Evolutionary conservation across 1,140 invertebrate species (phyloP).

Genomic region (Diprion similis): DNA sequence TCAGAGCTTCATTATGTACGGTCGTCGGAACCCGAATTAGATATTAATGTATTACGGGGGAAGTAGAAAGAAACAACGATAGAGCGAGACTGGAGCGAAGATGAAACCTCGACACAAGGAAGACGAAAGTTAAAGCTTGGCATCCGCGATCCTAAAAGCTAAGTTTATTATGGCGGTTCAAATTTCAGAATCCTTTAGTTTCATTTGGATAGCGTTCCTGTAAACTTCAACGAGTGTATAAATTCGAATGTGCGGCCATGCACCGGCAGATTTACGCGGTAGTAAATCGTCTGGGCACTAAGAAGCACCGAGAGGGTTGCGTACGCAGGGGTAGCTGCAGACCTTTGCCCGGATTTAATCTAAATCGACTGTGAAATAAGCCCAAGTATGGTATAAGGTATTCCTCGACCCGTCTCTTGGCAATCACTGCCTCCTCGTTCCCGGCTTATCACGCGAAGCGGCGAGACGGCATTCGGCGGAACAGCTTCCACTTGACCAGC

Average conservation of each 20-base stretch:
- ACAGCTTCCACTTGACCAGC: neutral
- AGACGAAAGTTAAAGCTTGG: neutral
- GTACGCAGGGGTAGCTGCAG: neutral
- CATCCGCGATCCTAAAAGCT: too few relatives aligned
- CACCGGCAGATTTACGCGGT: neutral
- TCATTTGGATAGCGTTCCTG: too few relatives aligned
- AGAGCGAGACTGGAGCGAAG: neutral
- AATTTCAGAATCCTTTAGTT: too few relatives aligned
- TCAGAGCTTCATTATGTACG: neutral
- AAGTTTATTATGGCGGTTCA: too few relatives aligned
- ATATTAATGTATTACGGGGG: neutral
- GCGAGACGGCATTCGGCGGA: neutral
- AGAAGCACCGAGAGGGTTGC: too few relatives aligned
- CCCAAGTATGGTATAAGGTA: neutral
- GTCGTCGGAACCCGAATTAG: neutral
- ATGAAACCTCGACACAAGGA: neutral
- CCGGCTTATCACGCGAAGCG: neutral
- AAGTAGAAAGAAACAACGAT: neutral
- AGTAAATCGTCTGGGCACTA: slow-evolving; percentile 1
- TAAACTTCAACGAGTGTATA: too few relatives aligned
- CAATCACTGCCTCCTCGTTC: neutral
- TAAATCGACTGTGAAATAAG: slow-evolving; percentile 10
- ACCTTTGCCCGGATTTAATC: neutral
- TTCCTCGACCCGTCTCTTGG: neutral
- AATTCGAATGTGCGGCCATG: too few relatives aligned